Conservation (phyloP, 2,113 vertebrate genomes). For the Syrmaticus mikado region DNA sequence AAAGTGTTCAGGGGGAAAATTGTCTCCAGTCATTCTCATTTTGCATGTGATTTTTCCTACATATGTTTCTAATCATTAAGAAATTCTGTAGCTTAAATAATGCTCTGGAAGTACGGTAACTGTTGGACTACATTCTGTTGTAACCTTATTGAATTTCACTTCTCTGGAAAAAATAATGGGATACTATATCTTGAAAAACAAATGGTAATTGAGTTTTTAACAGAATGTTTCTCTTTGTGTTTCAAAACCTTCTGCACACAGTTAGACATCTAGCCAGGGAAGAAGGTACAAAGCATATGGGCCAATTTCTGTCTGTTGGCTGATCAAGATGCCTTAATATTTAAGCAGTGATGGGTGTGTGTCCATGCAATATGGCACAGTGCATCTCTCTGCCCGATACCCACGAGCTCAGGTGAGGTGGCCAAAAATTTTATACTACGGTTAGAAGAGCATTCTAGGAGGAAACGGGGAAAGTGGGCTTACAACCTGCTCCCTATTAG, state of each 20-base stretch:
- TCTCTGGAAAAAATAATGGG: constrained; percentile 74
- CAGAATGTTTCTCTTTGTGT: constrained; percentile 78
- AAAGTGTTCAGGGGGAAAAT: not conserved
- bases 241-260: constrained; percentile 77
- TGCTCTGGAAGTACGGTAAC: constrained; percentile 70
- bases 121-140: constrained; percentile 75
- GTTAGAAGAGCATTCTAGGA: not conserved
- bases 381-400: not conserved
- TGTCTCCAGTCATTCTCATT: constrained; percentile 66
- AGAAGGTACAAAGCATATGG: constrained; percentile 77
- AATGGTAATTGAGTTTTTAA: constrained; percentile 76
- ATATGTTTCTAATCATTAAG: constrained; percentile 77
- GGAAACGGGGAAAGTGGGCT: not conserved
- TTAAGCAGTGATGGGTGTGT: constrained; percentile 40
- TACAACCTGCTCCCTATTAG: not conserved
- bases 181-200: constrained; percentile 74
- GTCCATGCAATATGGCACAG: constrained; percentile 60
- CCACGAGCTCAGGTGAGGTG: constrained; percentile 8
- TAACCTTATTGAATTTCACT: constrained; percentile 76
- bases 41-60: constrained; percentile 68
- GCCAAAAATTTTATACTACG: not conserved
- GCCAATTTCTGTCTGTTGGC: constrained; percentile 74
- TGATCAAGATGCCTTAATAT: constrained; percentile 73
- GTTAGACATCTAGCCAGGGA: constrained; percentile 76
- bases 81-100: constrained; percentile 75